Base-by-base conservation (phyloP, 2,888 invertebrate genomes). In the Nyleta sp. region DNA sequence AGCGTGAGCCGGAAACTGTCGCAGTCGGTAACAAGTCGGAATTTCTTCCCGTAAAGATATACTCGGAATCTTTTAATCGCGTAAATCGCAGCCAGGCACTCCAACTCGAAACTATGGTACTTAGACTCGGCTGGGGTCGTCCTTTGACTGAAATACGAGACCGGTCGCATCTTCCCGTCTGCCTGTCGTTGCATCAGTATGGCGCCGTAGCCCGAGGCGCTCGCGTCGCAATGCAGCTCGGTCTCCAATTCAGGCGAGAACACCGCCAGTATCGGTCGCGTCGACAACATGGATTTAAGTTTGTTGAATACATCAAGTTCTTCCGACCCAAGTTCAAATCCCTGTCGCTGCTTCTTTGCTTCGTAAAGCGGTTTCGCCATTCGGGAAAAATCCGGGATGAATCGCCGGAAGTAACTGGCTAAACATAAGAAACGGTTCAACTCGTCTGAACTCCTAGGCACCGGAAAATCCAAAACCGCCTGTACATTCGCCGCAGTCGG, bases 381-480 rank as follows among this genome's bases (percentile, higher is more conserved):
- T 2, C 28, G 11, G 8, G 59, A 42, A 33, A 59, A 59, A 24
- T 22, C 31, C 7, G 42, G 33, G 3, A 59, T 40, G 42, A 59
- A 59, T 1, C 59, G 24, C 1, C 59, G 11, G 8, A 59, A 59
- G 8, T 59, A 44, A 4, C 59, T 40, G 1, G 28, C 59, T 2
- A 59, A 15, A 40, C 40, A 40, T 6, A 40, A 2, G 13, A 40
- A 40, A 2, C 40, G 13, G 13, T 40, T 13, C 8, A 48, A 4
- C 46, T 46, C 62, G 10, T 67, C 28, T 1, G 46, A 53, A 17
- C 11, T 55, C 18, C 55, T 44, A 1, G 46, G 67, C 3, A 42
- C 44, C n/a, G 55, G 55, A 33, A 31, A 67, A 18, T 67, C 44
- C 1, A 53, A 11, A 1, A 67, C 53, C 8, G 55, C 38, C 31